Base-by-base conservation (phyloP, 2,888 invertebrate species). In the Hemicrepidius hirtus region DNA sequence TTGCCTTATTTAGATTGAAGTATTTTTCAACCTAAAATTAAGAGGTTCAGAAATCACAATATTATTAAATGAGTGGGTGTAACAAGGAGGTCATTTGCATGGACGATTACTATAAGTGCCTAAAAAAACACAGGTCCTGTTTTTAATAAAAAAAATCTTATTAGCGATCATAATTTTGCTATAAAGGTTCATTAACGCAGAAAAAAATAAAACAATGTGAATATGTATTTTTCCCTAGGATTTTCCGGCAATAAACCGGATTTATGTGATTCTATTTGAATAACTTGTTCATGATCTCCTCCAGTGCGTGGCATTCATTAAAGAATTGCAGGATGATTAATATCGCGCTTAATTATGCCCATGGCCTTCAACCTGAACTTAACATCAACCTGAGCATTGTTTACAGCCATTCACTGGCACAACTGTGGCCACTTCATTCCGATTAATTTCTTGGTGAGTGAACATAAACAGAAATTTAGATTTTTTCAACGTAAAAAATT, bases 311-410 rank as follows among this genome's bases (percentile, higher is more conserved):
- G 16, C 53, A 37, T 71, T 74, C 71, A 71, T 71, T 67, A 67
- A 68, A 74, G 62, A 74, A 74, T 68, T 44, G 65, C 44, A 32
- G 49, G 60, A 62, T 68, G 72, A 72, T 73, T 70, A 70, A 70
- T 74, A 71, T 74, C 71, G 37, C 35, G 44, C 57, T 59, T 68
- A 74, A 71, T 71, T 71, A 71, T 71, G 50, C 59, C 57, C 28
- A 49, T 60, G 66, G 62, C 75, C 75, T 75, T 75, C 75, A 75
- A 73, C 75, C 75, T 69, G 75, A 75, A 75, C 75, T 73, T 75
- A 68, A 46, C 46, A 69, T 57, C 57, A 70, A 65, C 62, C 68
- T 63, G 68, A 62, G 65, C 41, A 68, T 72, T 72, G 68, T 72
- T 71, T 67, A 59, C 55, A 67, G 40, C 55, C 71, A 37, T 67